These are phyloP conservation scores for Lysiphlebus fabarum DNA, from an alignment of 1,140 invertebrate genomes.

Conservation along the genomic window DNA sequence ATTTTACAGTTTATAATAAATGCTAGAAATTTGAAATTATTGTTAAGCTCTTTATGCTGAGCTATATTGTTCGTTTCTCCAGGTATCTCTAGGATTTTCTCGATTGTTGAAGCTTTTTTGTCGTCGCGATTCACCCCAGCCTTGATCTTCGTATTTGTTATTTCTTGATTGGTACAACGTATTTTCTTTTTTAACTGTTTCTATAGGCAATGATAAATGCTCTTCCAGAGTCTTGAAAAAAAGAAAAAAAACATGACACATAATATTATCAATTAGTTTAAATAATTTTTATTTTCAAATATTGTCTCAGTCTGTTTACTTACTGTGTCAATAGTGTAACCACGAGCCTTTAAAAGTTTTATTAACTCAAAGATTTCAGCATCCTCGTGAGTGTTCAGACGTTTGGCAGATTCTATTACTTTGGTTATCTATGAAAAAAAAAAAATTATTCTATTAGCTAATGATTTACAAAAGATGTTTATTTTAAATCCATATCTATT, in stretches of 20 bases:
- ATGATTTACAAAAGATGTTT: neutral
- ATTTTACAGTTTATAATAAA: too few species aligned
- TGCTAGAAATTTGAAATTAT: too few species aligned
- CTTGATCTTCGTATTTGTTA: too few species aligned
- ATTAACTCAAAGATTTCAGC: constrained; percentile 51
- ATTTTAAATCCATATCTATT: neutral
- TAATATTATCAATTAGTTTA: neutral
- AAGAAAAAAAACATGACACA: neutral
- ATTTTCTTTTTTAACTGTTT: neutral
- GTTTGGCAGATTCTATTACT: constrained; percentile 44
- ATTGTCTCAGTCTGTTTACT: neutral
- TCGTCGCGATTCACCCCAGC: too few species aligned
- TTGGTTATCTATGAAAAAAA: constrained; percentile 47
- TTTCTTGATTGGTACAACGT: too few species aligned
- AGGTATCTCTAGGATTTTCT: too few species aligned
- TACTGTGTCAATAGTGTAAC: constrained; percentile 4
- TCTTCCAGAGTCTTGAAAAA: constrained; percentile 10
- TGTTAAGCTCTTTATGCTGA: too few species aligned
- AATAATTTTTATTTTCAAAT: neutral
- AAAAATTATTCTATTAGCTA: constrained; percentile 4
- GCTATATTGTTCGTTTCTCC: too few species aligned
- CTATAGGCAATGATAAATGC: constrained; percentile 1
- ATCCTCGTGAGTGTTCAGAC: constrained; percentile 40
- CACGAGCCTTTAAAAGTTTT: constrained; percentile 29
- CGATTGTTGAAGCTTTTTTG: too few species aligned